Conservation (phyloP, 1,140 invertebrate genomes). For the Rhagoletis pomonella region DNA sequence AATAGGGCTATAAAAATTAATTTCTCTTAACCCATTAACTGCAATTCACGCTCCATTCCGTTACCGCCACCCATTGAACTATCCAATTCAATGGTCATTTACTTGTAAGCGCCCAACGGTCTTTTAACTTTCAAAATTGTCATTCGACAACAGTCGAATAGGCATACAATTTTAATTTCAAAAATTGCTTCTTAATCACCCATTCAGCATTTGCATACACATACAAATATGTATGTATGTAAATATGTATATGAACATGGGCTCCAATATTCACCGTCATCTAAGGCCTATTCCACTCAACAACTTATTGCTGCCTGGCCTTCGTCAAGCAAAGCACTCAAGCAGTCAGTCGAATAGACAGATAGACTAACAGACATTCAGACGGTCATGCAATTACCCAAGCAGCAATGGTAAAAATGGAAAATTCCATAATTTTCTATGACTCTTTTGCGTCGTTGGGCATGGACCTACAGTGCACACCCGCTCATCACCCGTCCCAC, state of each 20-base stretch:
- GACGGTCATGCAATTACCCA: slow-evolving; percentile 26
- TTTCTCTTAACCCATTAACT: background rate
- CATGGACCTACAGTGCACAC: no score
- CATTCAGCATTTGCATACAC: background rate
- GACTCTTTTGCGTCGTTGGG: background rate
- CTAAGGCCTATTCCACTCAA: background rate
- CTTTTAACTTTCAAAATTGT: slow-evolving; percentile 45
- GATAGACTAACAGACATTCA: background rate
- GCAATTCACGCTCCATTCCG: background rate
- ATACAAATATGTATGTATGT: no score
- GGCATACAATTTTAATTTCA: slow-evolving; percentile 37
- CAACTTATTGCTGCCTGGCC: no score
- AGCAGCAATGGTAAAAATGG: background rate
- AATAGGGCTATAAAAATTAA: background rate
- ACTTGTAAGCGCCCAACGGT: background rate
- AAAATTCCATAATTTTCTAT: slow-evolving; percentile 35
- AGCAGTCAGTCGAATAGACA: no score
- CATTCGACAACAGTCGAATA: slow-evolving; percentile 19
- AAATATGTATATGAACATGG: no score
- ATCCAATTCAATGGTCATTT: background rate
- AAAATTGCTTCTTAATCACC: background rate
- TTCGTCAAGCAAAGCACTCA: background rate
- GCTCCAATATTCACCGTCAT: background rate
- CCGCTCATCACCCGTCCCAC: background rate
- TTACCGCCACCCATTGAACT: background rate